Evolutionary conservation across 2,888 invertebrate genomes (phyloP), one percentile per base, ranked within the genome.

Genomic region (Hetaerina titia): DNA sequence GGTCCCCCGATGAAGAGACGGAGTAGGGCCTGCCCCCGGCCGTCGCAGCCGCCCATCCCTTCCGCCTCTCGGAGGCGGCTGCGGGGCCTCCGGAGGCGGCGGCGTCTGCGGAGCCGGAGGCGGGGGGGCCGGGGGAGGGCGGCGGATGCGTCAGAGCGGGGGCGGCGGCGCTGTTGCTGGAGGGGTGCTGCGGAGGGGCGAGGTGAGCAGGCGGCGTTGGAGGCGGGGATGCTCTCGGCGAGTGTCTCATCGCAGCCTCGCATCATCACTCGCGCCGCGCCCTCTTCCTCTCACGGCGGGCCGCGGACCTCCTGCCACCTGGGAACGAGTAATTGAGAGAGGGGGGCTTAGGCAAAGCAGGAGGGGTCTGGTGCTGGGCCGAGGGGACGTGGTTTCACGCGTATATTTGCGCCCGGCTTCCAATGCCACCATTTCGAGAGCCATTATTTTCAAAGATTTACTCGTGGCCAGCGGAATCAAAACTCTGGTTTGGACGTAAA

Each of bases 1-100:
- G 96, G 95, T 95, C 95, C 95, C 95, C 87, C 89, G 95, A 95
- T 95, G 90, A 90, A 1, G 90, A 90, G 45, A 56, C 31, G 45
- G 45, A 94, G 69, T 22, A 74, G 31, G 87, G 87, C 87, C 90
- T n/a, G 45, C 89, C 89, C 88, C 45, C 88, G 57, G 64, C 13
- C 2, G 90, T 90, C 90, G 90, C 90, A 57, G 90, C 90, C 90
- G 13, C 90, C 90, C 90, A 90, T 90, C 90, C 92, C 92, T 74
- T 92, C 92, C 92, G 92, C 92, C 69, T 92, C 92, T 92, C 92
- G 69, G 92, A 92, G 63, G 64, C 92, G 64, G 64, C 69, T 92
- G 45, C 92, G 60, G 60, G 63, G 90, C 90, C 90, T 90, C 63
- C 90, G 90, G 90, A 90, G 90, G 90, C 90, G 90, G 90, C 90